A percentile compares a stretch with the other conserved stretches of the same genome.
These are phyloP conservation scores for Dendrolimus pini DNA, from an alignment of 2,888 invertebrate genomes.

Conservation along the genomic window DNA sequence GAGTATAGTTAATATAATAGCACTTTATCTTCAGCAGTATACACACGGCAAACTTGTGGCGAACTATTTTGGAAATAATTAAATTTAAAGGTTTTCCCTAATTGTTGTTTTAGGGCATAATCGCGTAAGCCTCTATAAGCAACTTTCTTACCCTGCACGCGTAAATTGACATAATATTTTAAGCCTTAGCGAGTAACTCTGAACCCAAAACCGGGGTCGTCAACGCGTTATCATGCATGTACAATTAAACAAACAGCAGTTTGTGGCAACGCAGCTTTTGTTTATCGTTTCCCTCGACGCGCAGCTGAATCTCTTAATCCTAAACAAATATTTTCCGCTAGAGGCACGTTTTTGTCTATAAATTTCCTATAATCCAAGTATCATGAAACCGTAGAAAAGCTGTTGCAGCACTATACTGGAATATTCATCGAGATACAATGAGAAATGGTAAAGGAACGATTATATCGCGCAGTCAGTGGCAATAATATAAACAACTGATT, in stretches of 20 bases:
- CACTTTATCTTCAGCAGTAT: too few species aligned
- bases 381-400: constrained; percentile 32
- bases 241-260: constrained; percentile 70
- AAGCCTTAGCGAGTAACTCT: constrained; percentile 35
- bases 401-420: constrained; percentile 17
- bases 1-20: too few species aligned
- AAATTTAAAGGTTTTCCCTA: constrained; percentile 21
- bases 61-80: constrained; percentile 21
- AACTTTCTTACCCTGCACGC: constrained; percentile 29
- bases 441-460: constrained; percentile 67
- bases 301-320: constrained; percentile 67
- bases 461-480: constrained; percentile 60
- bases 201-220: constrained; percentile 33
- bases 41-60: neutral
- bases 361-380: constrained; percentile 38
- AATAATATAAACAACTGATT: constrained; percentile 75
- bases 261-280: constrained; percentile 59
- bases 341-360: constrained; percentile 31
- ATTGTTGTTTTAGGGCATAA: constrained; percentile 22
- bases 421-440: constrained; percentile 51
- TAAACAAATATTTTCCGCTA: constrained; percentile 60
- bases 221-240: constrained; percentile 60
- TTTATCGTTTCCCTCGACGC: constrained; percentile 61
- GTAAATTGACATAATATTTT: constrained; percentile 34
- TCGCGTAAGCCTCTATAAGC: constrained; percentile 20